phyloP scores from a whole-genome alignment of 2,797 vertebrate genomes.

The Xenops minutus region DNA sequence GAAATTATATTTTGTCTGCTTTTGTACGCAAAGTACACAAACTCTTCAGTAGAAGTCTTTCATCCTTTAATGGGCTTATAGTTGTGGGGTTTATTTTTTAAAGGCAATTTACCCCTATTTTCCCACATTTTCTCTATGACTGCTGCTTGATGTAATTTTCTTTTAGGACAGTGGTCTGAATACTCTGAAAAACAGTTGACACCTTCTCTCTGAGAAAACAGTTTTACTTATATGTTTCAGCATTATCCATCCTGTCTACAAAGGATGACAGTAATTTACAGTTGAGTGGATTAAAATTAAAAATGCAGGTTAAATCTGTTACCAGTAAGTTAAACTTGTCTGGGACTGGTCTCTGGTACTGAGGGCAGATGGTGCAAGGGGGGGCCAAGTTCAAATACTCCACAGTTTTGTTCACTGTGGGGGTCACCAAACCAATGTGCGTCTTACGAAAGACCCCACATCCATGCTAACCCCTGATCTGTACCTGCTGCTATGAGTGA shows the following conservation, averaged over 20 bases:
- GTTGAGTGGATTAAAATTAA: not conserved
- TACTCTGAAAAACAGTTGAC: not conserved
- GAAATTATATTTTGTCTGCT: not conserved
- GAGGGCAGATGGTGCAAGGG: not conserved
- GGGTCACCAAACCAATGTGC: accelerated
- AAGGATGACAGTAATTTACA: not conserved
- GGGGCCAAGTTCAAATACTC: not conserved
- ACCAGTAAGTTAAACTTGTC: not conserved
- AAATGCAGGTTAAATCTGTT: not conserved
- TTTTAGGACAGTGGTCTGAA: not conserved
- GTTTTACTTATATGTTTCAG: not conserved
- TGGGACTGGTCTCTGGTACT: not conserved
- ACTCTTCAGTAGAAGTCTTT: not conserved
- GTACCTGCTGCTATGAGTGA: not conserved
- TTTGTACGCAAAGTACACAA: not conserved
- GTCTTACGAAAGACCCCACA: not conserved
- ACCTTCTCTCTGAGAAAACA: not conserved
- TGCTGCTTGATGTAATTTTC: not conserved
- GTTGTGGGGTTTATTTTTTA: not conserved
- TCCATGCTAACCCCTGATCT: not conserved
- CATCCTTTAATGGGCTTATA: not conserved
- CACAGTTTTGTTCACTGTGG: not conserved
- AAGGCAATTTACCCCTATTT: not conserved
- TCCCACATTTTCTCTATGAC: not conserved
- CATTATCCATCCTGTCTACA: not conserved